Conservation (phyloP, 2,113 vertebrate genomes). For the Jaculus jaculus region DNA sequence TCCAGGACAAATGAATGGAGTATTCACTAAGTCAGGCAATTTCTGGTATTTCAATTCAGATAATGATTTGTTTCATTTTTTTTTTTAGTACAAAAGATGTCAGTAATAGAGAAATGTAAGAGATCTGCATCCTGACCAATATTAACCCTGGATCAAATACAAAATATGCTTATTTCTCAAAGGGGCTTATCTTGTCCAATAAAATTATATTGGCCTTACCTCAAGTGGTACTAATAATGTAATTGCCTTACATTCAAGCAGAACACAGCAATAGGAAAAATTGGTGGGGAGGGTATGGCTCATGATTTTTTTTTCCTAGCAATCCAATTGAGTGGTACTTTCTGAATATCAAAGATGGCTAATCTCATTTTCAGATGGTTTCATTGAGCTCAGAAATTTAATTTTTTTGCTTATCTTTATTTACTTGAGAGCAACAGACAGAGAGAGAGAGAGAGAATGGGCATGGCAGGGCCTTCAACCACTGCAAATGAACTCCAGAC, state of each 20-base stretch:
- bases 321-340: not conserved
- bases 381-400: not conserved
- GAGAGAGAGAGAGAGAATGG: no score
- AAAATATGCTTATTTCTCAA: constrained; percentile 32
- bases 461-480: no score
- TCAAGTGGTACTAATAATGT: not conserved
- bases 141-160: not conserved
- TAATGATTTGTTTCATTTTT: constrained; percentile 51
- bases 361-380: constrained; percentile 26
- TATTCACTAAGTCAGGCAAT: constrained; percentile 37
- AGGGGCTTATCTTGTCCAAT: constrained; percentile 38
- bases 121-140: constrained; percentile 32
- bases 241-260: not conserved
- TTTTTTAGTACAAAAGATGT: constrained; percentile 46
- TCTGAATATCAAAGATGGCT: constrained; percentile 22
- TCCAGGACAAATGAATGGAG: constrained; percentile 58
- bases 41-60: constrained; percentile 61
- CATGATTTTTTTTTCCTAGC: not conserved
- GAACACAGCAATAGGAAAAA: not conserved
- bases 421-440: no score
- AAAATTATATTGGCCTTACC: constrained; percentile 24
- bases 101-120: not conserved
- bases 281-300: not conserved
- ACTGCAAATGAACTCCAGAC: no score
- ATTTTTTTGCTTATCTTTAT: no score